Evolutionary conservation across 2,797 vertebrate species (phyloP), one percentile per base, ranked within the genome.

Genomic region (Leucoraja ocellata): DNA sequence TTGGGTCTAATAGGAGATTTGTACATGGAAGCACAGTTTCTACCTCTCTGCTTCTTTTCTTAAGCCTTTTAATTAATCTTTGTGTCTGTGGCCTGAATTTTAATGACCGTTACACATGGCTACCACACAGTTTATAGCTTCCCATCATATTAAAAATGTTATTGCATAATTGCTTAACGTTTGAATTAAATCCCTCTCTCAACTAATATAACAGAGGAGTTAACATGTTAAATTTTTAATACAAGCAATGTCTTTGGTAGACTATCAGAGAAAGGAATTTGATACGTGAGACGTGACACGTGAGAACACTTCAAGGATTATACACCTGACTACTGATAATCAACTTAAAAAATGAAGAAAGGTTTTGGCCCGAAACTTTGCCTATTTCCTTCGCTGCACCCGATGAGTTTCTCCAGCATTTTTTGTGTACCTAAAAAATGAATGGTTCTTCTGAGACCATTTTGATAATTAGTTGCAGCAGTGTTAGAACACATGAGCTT

Each of bases 181-280:
- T 88, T 88, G 61, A 18, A 36, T 68, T 68, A 68, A 88, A 88
- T 36, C 10, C n/a, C n/a, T n/a, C n/a, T n/a, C n/a, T n/a, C n/a
- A n/a, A n/a, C n/a, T n/a, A n/a, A n/a, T n/a, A n/a, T n/a, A n/a
- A n/a, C n/a, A n/a, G n/a, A n/a, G n/a, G n/a, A n/a, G n/a, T n/a
- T n/a, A n/a, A n/a, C 65, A 16, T 68, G 84, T 68, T 88, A 32
- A 73, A 88, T 28, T 32, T 88, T 68, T 65, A 88, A 68, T 88
- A 8, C 61, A 65, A 65, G 36, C 84, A 88, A 65, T 88, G 61
- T 2, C 84, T 32, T 86, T 32, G 36, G 28, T 88, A 68, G 36
- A 88, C 6, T 68, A 65, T 61, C 84, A 88, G n/a, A 88, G 63
- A 65, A 88, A 68, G 61, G 61, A 68, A 88, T 32, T 68, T 36